phyloP scores from a whole-genome alignment of 2,888 invertebrate genomes.

The Artemia sinica region DNA sequence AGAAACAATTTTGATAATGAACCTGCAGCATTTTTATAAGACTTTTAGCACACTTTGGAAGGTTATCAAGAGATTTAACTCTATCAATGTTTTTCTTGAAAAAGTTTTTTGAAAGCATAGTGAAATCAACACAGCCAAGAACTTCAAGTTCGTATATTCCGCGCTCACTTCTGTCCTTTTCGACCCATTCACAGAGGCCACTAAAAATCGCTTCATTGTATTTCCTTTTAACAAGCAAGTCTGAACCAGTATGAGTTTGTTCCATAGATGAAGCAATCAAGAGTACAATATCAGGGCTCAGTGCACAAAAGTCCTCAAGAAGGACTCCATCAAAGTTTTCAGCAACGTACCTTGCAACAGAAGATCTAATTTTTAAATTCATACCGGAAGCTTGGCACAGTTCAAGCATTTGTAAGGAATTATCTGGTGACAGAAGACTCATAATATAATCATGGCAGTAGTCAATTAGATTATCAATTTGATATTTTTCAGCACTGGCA shows the following conservation, averaged over 20 bases:
- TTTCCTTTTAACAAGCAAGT: background rate
- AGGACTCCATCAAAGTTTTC: background rate
- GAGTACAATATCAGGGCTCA: background rate
- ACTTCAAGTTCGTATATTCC: background rate
- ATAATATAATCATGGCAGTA: background rate
- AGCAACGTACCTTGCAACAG: background rate
- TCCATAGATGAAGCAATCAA: background rate
- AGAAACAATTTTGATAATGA: background rate
- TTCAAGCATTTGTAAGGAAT: background rate
- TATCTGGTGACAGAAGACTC: background rate
- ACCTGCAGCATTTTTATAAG: background rate
- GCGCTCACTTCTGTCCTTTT: background rate
- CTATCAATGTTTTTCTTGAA: background rate
- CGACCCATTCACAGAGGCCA: background rate
- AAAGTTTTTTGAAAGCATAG: background rate
- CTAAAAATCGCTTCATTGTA: background rate
- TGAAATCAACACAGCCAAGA: conserved; percentile 3
- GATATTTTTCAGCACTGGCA: conserved; percentile 14
- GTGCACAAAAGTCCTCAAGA: background rate
- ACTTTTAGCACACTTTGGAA: background rate
- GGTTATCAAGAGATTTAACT: conserved; percentile 1
- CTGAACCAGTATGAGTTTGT: background rate
- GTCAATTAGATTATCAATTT: conserved; percentile 11
- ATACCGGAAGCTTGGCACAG: background rate
- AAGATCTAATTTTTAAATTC: conserved; percentile 2